Conservation (phyloP, 2,888 invertebrate genomes). For the Ophraella communa region DNA sequence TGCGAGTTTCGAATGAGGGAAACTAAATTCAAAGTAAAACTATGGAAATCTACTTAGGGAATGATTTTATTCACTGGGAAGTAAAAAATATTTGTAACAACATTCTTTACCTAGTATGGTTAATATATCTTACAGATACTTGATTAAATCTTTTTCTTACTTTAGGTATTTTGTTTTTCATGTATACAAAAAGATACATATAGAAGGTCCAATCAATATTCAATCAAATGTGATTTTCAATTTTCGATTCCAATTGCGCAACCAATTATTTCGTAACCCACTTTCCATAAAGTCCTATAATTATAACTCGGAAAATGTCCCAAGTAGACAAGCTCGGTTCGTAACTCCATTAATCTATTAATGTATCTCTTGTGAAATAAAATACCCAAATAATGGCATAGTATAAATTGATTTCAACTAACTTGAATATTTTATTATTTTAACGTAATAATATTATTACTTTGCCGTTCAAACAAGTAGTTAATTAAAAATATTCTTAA, state of each 20-base stretch:
- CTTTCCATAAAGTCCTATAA: constrained; percentile 32
- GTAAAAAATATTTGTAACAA: no score
- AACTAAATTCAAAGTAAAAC: no score
- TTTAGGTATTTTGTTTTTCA: constrained; percentile 6
- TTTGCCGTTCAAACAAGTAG: no score
- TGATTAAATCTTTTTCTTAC: no score
- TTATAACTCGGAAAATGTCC: constrained; percentile 4
- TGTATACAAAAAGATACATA: constrained; percentile 28
- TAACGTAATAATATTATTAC: no score
- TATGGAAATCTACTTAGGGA: no score
- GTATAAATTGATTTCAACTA: background rate
- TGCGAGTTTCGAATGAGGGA: no score
- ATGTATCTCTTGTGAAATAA: background rate
- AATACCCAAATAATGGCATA: background rate
- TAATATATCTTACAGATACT: background rate
- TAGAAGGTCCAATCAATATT: constrained; percentile 34
- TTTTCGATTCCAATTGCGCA: constrained; percentile 32
- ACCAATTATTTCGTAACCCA: constrained; percentile 35
- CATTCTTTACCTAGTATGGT: background rate
- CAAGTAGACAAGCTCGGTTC: constrained; percentile 10
- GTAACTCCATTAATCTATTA: background rate
- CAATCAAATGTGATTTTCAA: constrained; percentile 34
- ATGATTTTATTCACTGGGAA: no score
- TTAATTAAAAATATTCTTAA: no score
- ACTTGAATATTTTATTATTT: background rate